Conservation (phyloP, 1,140 invertebrate genomes). For the Magallana angulata region DNA sequence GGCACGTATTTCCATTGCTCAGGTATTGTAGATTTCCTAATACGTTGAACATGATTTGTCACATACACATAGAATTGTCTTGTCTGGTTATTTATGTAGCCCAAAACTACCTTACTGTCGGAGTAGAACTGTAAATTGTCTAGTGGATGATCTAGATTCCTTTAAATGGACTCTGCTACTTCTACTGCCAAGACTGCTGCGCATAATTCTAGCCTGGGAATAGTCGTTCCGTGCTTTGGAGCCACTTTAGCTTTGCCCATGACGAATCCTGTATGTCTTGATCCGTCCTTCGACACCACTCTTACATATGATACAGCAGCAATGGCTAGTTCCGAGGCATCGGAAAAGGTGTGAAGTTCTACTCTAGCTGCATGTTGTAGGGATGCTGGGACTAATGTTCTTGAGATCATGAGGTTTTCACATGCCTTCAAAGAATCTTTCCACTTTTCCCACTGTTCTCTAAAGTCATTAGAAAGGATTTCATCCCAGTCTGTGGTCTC, state of each 20-base stretch:
- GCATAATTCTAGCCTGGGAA: conserved; percentile 55
- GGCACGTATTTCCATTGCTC: too few relatives aligned
- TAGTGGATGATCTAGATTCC: conserved; percentile 52
- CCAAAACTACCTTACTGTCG: too few relatives aligned
- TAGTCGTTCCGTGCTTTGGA: conserved; percentile 51
- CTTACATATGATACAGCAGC: conserved; percentile 49
- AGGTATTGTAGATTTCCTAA: too few relatives aligned
- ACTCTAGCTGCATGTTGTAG: background rate
- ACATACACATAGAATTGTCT: conserved; percentile 61
- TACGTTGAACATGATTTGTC: too few relatives aligned
- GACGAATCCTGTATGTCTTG: conserved; percentile 40
- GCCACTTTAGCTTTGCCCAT: conserved; percentile 57
- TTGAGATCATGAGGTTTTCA: conserved; percentile 38
- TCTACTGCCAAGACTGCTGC: conserved; percentile 52
- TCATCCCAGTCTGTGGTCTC: conserved; percentile 57
- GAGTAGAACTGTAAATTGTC: conserved; percentile 52
- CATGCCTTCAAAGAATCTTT: conserved; percentile 33
- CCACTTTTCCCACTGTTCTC: conserved; percentile 46
- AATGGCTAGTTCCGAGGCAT: conserved; percentile 44
- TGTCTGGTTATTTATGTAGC: conserved; percentile 56
- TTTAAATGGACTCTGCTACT: conserved; percentile 30
- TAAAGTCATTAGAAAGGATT: conserved; percentile 34
- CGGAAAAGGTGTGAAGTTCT: conserved; percentile 20
- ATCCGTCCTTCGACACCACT: background rate
- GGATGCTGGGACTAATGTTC: conserved; percentile 20